Base-by-base conservation (phyloP, 2,113 vertebrate genomes). In the Apus apus region DNA sequence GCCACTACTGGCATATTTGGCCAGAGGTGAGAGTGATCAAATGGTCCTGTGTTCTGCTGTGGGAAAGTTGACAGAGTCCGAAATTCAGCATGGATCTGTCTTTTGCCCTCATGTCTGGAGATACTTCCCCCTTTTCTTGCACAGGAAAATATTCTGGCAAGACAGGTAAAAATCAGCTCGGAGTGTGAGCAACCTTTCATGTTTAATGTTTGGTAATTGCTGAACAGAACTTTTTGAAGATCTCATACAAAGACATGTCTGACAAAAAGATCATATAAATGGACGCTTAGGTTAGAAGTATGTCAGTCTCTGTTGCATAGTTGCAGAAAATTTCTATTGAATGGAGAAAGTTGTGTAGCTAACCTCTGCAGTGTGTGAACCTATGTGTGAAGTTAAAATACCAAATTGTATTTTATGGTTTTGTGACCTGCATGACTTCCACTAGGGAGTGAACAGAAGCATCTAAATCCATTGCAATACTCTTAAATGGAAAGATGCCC, bases 401-500 rank as follows among this genome's bases (percentile, higher is more conserved):
- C 57, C 50, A 81, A 87, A 66, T 34, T 64, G 7, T 64, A 19
- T 72, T 88, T 97, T 71, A 82, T 67, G 73, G 30, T 51, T 87
- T 85, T 94, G 17, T 94, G 67, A 96, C 70, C 70, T 65, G 13
- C 34, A 29, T 94, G 91, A 65, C 23, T 95, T 95, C 80, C 92
- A 91, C 50, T 93, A 95, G 57, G 66, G 43, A 93, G 29, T 56
- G 85, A 93, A 86, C 45, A 65, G 73, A 91, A 89, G 61, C 72
- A 90, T 71, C 73, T 87, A 83, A 92, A 74, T 89, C 66, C 53
- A 23, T 68, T 92, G 72, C 46, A 81, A 40, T 70, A 36, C 45
- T 89, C 92, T 70, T 74, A 96, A 96, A 96, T 77, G 70, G 81
- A 94, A 93, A 91, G 70, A 85, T 93, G 56, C 38, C 83, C 90